Conservation (phyloP, 2,113 vertebrate genomes). For the Oncorhynchus mykiss region DNA sequence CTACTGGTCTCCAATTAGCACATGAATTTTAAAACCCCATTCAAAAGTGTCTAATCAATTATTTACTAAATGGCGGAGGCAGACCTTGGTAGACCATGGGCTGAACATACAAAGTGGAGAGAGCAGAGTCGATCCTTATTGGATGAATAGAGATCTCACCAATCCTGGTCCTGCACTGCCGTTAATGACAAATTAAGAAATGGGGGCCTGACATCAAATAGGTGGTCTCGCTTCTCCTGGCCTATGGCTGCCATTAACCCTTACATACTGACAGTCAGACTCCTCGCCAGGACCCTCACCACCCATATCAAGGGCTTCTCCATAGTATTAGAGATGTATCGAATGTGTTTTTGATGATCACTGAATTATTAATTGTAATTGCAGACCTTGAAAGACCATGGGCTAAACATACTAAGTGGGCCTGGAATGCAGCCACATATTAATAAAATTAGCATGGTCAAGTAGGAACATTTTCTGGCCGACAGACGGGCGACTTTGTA, state of each 20-base stretch:
- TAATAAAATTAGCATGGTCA: constrained; percentile 69
- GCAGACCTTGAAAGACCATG: constrained; percentile 64
- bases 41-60: constrained; percentile 82
- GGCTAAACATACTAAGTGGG: constrained; percentile 64
- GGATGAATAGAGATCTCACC: constrained; percentile 57
- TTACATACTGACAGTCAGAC: constrained; percentile 48
- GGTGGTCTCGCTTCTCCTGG: constrained; percentile 52
- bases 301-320: constrained; percentile 47
- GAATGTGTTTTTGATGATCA: constrained; percentile 68
- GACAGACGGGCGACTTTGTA: constrained; percentile 68
- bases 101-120: constrained; percentile 74
- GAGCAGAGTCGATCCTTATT: constrained; percentile 1
- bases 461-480: constrained; percentile 67
- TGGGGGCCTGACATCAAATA: constrained; percentile 56
- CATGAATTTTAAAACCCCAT: constrained; percentile 75
- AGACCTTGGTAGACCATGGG: constrained; percentile 76
- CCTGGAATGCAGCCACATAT: constrained; percentile 67
- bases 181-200: constrained; percentile 65
- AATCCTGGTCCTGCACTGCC: constrained; percentile 48
- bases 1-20: constrained; percentile 80
- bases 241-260: constrained; percentile 62
- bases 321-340: constrained; percentile 63
- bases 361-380: constrained; percentile 73
- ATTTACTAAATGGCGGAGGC: constrained; percentile 79
- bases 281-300: constrained; percentile 48